Base-by-base conservation (phyloP, 2,888 invertebrate species). In the Machimus atricapillus region DNA sequence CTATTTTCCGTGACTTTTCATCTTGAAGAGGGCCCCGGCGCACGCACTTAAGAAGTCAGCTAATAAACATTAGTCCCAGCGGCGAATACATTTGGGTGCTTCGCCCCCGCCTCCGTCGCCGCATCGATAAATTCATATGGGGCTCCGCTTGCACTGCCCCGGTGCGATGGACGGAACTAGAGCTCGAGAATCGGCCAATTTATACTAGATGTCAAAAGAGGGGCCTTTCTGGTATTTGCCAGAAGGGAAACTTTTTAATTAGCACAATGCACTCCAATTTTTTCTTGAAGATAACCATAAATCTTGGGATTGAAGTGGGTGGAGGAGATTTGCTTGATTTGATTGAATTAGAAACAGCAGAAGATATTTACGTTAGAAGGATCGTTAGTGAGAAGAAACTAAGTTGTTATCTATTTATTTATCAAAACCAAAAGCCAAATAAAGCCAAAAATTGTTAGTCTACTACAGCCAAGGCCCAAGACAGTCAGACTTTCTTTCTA, bases 1-100 rank as follows among this genome's bases (percentile, higher is more conserved):
- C 52, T 79, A 37, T 79, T 81, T 81, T 81, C 56, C 56, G 56
- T 81, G 81, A 81, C 52, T 81, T 81, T 81, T 81, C 81, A 81
- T 81, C 81, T 58, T 19, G 58, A 82, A 37, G 82, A 27, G 31
- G 52, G 79, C 52, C 79, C 34, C 46, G 23, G 52, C 23, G 46
- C 27, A 46, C 56, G 82, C 82, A 82, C 82, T 82, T 82, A 82
- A 82, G 58, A 82, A 40, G 66, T n/a, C 58, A 58, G 82, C 82
- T 82, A 66, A 82, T 82, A 82, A 82, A 82, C 66, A 34, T 16
- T 56, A 58, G 82, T 58, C 31, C 40, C 82, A 14, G 58, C 58
- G 34, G 82, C 82, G 82, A 82, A 58, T 8, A 37, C 66, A 82
- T 82, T 79, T 82, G 82, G 82, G 82, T 37, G 58, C 5, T 12